A percentile compares a stretch with the other conserved stretches of the same genome.
Conservation (phyloP, 64 coral and sea anemone species). For the Montipora sp. region DNA sequence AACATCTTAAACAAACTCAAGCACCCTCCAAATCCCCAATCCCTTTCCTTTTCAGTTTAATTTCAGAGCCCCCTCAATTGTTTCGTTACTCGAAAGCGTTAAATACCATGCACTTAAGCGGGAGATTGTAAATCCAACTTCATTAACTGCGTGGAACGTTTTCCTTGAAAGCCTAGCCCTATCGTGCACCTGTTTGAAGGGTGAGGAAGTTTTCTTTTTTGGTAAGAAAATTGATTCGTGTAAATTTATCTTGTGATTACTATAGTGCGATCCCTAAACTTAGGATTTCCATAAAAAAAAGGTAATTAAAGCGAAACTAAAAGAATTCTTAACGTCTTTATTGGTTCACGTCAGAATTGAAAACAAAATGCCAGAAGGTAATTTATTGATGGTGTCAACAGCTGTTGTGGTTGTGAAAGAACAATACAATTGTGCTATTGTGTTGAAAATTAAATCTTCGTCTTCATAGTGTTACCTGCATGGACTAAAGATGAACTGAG, state of each 20-base stretch:
- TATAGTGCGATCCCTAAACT: background rate
- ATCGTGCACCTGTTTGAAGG: background rate
- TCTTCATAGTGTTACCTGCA: background rate
- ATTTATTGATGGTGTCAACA: slow-evolving; percentile 48
- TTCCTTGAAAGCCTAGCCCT: background rate
- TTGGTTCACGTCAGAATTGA: slow-evolving; percentile 4
- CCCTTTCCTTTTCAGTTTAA: no score
- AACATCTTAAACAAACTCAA: background rate
- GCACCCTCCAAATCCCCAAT: no score
- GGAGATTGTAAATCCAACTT: background rate
- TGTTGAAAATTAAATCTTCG: background rate
- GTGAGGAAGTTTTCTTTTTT: background rate
- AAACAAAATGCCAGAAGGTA: slow-evolving; percentile 42
- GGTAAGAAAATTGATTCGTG: no score
- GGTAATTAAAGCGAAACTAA: background rate
- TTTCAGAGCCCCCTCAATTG: no score
- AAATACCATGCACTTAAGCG: background rate
- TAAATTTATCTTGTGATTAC: background rate
- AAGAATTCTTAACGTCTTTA: background rate
- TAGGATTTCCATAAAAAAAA: background rate
- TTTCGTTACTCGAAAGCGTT: no score
- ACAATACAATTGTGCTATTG: background rate
- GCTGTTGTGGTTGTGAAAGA: background rate
- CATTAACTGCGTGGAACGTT: background rate
- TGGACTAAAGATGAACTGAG: background rate